These are phyloP conservation scores for Pempheris klunzingeri DNA, from an alignment of 2,797 vertebrate species.

Conservation along the genomic window DNA sequence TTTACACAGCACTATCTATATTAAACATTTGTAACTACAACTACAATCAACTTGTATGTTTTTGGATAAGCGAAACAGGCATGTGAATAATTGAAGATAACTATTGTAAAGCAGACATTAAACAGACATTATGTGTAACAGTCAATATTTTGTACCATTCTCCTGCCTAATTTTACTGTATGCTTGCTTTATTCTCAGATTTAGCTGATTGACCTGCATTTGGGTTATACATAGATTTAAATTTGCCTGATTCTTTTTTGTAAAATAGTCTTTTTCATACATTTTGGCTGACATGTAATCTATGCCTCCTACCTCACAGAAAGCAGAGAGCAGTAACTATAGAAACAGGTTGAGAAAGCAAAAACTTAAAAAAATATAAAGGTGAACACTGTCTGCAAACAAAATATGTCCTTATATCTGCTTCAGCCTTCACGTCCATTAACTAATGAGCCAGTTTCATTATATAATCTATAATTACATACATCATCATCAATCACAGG, in stretches of 20 bases:
- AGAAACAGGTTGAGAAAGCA: neutral
- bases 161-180: neutral
- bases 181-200: neutral
- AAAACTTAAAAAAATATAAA: neutral
- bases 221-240: neutral
- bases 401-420: neutral
- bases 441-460: neutral
- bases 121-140: slow-evolving; percentile 7
- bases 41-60: slow-evolving; percentile 28
- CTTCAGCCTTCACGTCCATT: neutral
- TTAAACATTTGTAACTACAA: slow-evolving; percentile 39
- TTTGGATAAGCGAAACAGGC: slow-evolving; percentile 19
- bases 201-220: neutral
- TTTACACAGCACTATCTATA: slow-evolving; percentile 51
- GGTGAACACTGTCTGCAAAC: too few relatives aligned
- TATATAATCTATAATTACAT: neutral
- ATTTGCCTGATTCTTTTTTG: neutral
- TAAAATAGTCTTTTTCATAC: neutral
- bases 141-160: neutral
- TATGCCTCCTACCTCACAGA: neutral
- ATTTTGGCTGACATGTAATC: neutral
- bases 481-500: neutral
- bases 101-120: neutral
- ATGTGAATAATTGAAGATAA: slow-evolving; percentile 35
- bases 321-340: neutral